Evolutionary conservation across 2,888 invertebrate species (phyloP).

Genomic region (Pteria penguin): DNA sequence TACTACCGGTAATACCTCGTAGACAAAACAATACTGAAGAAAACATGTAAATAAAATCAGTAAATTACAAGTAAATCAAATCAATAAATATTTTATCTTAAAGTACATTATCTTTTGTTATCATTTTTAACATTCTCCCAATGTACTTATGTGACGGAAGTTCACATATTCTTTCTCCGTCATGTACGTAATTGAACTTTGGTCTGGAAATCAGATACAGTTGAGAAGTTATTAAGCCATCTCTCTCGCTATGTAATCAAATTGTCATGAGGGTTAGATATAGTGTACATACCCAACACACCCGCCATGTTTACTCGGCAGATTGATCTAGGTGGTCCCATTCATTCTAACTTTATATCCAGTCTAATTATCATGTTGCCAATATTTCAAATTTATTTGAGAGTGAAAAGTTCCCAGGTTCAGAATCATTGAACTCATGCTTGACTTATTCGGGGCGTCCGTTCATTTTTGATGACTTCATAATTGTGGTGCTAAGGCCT

Average conservation of each 20-base stretch:
- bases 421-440: too few species aligned
- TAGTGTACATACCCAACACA: neutral
- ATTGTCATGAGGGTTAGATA: neutral
- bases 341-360: neutral
- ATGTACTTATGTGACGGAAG: too few species aligned
- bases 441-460: too few species aligned
- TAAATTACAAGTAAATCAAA: too few species aligned
- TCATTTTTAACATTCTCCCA: too few species aligned
- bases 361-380: neutral
- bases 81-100: too few species aligned
- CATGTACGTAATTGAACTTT: neutral
- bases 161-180: too few species aligned
- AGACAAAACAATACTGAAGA: too few species aligned
- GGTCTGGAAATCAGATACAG: neutral
- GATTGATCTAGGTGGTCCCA: neutral
- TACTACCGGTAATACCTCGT: too few species aligned
- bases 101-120: too few species aligned
- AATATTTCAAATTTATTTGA: neutral
- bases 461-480: neutral
- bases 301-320: neutral
- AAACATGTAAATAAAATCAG: too few species aligned
- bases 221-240: neutral
- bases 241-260: neutral
- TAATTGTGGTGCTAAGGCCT: neutral
- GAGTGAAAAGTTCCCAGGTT: neutral